Conservation (phyloP, 1,140 invertebrate species). For the Glossosoma conforme region DNA sequence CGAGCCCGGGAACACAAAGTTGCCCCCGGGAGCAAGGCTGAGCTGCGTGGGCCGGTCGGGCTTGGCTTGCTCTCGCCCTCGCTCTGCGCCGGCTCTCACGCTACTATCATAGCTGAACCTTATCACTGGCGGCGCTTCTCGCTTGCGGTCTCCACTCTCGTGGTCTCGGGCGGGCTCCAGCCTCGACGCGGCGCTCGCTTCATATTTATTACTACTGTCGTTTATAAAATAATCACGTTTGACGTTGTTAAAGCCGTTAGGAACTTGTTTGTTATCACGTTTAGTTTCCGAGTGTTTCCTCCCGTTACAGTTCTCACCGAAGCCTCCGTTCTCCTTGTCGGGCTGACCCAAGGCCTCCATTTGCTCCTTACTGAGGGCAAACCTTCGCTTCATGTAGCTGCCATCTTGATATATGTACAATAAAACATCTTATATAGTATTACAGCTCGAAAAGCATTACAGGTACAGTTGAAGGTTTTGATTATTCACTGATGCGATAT, state of each 20-base stretch:
- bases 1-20: slow-evolving; percentile 18
- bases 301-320: slow-evolving; percentile 10
- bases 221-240: slow-evolving; percentile 8
- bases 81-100: neutral
- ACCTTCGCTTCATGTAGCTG: slow-evolving; percentile 52
- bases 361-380: slow-evolving; percentile 51
- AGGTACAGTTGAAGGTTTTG: too few relatives aligned
- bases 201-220: slow-evolving; percentile 13
- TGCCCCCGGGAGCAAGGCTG: slow-evolving; percentile 38
- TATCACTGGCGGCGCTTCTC: neutral
- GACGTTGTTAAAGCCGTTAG: slow-evolving; percentile 28
- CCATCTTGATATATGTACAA: slow-evolving; percentile 43
- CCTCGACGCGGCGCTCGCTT: neutral
- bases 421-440: slow-evolving; percentile 24
- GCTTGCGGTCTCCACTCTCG: neutral
- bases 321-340: slow-evolving; percentile 15
- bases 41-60: slow-evolving; percentile 42
- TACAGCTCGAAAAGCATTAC: too few relatives aligned
- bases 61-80: slow-evolving; percentile 18
- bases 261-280: slow-evolving; percentile 31
- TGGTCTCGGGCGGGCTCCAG: neutral
- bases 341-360: slow-evolving; percentile 44
- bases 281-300: neutral
- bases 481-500: too few relatives aligned
- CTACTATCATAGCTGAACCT: neutral